Evolutionary conservation across 30 jellyfish, hydroid and myxozoan species (phyloP).

Genomic region (Hydractinia echinata): DNA sequence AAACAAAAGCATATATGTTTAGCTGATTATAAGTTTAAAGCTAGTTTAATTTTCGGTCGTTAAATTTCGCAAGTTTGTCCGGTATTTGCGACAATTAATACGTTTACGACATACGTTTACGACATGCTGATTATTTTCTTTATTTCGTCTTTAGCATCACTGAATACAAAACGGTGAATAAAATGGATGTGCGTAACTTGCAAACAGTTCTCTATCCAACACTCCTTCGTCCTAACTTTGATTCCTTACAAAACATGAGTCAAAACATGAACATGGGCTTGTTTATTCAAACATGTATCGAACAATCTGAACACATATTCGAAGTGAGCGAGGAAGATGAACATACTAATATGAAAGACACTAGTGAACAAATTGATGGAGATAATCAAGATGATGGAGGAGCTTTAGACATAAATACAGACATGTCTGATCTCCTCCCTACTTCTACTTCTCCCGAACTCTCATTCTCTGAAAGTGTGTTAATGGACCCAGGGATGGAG

Average conservation of each 20-base stretch:
- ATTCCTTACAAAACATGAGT: slow-evolving; percentile 56
- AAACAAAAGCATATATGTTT: too few relatives aligned
- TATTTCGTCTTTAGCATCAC: slow-evolving; percentile 40
- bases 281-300: slow-evolving; percentile 85
- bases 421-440: background rate
- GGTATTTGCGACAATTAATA: background rate
- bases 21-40: too few relatives aligned
- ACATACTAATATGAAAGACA: background rate
- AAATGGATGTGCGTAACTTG: slow-evolving; percentile 86
- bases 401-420: background rate
- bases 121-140: background rate
- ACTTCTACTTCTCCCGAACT: slow-evolving; percentile 8
- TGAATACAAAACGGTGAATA: slow-evolving; percentile 52
- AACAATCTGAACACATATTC: slow-evolving; percentile 68
- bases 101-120: background rate
- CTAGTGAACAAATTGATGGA: background rate
- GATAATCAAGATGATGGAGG: background rate
- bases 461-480: slow-evolving; percentile 23
- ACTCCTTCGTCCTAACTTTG: slow-evolving; percentile 77
- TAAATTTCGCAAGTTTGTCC: background rate
- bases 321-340: slow-evolving; percentile 9
- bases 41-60: too few relatives aligned
- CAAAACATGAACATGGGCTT: slow-evolving; percentile 94
- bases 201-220: slow-evolving; percentile 88
- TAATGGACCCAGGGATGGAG: slow-evolving; percentile 23